Conservation (phyloP, 2,888 invertebrate genomes). For the Watsonalla binaria region DNA sequence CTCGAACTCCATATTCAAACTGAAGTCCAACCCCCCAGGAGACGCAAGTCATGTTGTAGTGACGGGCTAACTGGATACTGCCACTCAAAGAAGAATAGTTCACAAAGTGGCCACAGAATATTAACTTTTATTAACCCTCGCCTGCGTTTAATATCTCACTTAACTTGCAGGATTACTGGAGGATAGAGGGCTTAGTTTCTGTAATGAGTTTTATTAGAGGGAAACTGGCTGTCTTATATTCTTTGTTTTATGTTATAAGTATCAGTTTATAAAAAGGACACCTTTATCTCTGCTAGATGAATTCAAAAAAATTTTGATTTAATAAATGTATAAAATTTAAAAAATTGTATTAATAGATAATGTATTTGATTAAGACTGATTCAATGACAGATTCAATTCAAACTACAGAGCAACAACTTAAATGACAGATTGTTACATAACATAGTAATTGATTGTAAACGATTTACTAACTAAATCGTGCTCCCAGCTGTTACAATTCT, state of each 20-base stretch:
- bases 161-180: background rate
- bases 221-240: background rate
- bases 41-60: background rate
- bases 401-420: too few relatives aligned
- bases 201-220: background rate
- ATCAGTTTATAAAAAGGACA: background rate
- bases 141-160: conserved; percentile 3
- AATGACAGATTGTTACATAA: too few relatives aligned
- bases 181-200: background rate
- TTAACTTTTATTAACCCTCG: conserved; percentile 1
- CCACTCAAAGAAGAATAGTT: conserved; percentile 1
- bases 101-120: background rate
- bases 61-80: background rate
- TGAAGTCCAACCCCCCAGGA: background rate
- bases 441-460: too few relatives aligned
- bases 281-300: too few relatives aligned
- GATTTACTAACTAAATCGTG: too few relatives aligned
- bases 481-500: too few relatives aligned
- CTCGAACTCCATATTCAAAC: too few relatives aligned
- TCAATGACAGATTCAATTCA: too few relatives aligned
- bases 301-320: too few relatives aligned
- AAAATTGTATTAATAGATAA: too few relatives aligned
- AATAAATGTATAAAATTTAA: too few relatives aligned
- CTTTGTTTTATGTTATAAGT: background rate
- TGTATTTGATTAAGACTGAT: too few relatives aligned